Evolutionary conservation across 2,113 vertebrate species (phyloP).

Genomic region (Vimba vimba): DNA sequence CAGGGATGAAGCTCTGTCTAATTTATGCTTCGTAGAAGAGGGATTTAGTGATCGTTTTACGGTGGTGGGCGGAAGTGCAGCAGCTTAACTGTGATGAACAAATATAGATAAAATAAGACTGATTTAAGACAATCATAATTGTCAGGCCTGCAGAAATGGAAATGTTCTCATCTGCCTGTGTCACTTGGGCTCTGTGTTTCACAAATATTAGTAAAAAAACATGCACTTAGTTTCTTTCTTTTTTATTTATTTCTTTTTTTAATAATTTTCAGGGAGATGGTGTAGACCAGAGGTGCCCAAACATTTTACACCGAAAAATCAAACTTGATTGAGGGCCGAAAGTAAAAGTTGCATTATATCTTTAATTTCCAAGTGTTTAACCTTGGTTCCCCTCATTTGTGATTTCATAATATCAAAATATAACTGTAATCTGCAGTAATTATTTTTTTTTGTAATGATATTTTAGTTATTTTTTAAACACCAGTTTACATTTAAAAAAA

Average conservation of each 20-base stretch:
- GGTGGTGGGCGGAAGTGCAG: neutral
- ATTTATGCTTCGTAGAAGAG: conserved; percentile 2
- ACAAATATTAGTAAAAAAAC: neutral
- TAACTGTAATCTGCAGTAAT: no score
- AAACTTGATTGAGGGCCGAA: no score
- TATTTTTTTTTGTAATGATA: no score
- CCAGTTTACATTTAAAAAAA: no score
- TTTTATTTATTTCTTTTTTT: neutral
- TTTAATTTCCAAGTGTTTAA: no score
- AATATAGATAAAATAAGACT: conserved; percentile 17
- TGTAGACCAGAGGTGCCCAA: neutral
- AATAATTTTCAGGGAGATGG: neutral
- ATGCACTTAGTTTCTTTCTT: neutral
- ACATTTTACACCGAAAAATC: no score
- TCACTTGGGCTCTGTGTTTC: neutral
- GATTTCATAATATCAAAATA: no score
- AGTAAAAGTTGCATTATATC: no score
- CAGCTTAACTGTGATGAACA: conserved; percentile 1
- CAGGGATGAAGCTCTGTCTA: conserved; percentile 32
- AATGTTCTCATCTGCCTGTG: conserved; percentile 7
- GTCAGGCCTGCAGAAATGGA: conserved; percentile 27
- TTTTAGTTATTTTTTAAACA: no score
- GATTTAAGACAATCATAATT: conserved; percentile 52
- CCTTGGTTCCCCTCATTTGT: no score
- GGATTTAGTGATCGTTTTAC: neutral